Evolutionary conservation across 2,888 invertebrate species (phyloP).

Genomic region (Thalpophila matura): DNA sequence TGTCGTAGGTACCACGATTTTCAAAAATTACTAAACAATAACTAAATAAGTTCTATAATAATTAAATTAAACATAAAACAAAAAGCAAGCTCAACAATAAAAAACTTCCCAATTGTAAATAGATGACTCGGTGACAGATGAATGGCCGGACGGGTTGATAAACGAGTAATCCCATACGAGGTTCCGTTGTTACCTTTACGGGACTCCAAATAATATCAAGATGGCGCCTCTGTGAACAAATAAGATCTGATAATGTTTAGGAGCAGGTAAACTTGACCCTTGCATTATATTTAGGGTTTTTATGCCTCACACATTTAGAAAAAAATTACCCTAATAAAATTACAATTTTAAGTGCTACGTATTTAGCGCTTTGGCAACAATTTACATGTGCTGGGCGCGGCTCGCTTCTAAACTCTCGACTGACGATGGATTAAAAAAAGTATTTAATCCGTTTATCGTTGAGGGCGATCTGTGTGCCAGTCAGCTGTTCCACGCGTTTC

Average conservation of each 20-base stretch:
- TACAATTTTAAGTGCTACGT: constrained; percentile 62
- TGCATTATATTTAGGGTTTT: constrained; percentile 67
- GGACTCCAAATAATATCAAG: constrained; percentile 66
- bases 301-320: constrained; percentile 57
- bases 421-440: constrained; percentile 48
- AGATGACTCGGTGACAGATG: constrained; percentile 66
- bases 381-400: constrained; percentile 47
- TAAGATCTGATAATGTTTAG: constrained; percentile 75
- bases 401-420: constrained; percentile 29
- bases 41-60: constrained; percentile 18
- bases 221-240: constrained; percentile 76
- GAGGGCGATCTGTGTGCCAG: constrained; percentile 50
- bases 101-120: constrained; percentile 58
- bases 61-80: constrained; percentile 39
- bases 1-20: not conserved
- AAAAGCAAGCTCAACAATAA: constrained; percentile 33
- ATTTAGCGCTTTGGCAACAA: constrained; percentile 62
- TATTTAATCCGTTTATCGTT: constrained; percentile 58
- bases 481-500: constrained; percentile 56
- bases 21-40: not conserved
- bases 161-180: constrained; percentile 59
- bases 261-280: constrained; percentile 75
- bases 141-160: constrained; percentile 65
- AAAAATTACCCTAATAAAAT: constrained; percentile 69
- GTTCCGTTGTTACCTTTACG: constrained; percentile 62